Percentiles rank a stretch among this genome's conserved stretches.
Conservation (phyloP, 2,113 vertebrate genomes). For the Eonycteris spelaea region DNA sequence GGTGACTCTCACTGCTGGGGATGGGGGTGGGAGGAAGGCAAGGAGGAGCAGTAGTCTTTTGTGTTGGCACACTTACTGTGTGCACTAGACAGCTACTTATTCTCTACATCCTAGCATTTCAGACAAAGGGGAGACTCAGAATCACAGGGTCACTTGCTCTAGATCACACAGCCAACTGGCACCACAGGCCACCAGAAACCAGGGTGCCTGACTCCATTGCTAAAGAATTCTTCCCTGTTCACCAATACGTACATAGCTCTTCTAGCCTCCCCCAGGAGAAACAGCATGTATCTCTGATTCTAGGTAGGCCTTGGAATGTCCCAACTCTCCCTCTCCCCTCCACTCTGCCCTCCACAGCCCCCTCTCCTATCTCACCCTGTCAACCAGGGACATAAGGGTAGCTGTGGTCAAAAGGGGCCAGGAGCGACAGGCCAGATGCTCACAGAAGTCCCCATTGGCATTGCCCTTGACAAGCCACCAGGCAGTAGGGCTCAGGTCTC, state of each 20-base stretch:
- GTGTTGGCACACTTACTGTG: not conserved
- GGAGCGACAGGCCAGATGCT: too few species aligned
- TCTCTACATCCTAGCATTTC: not conserved
- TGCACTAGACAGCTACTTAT: not conserved
- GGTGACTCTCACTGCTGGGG: not conserved
- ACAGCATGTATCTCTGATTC: not conserved
- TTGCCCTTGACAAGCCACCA: not conserved
- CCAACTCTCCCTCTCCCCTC: not conserved
- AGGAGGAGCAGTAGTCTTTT: not conserved
- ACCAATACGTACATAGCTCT: not conserved
- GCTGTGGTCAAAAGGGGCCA: not conserved
- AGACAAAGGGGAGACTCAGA: not conserved
- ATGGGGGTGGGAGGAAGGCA: too few species aligned
- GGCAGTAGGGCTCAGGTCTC: not conserved
- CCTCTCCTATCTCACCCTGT: not conserved
- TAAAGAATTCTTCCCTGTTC: not conserved
- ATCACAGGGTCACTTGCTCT: not conserved
- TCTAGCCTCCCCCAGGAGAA: not conserved
- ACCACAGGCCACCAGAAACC: not conserved
- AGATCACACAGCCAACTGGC: not conserved
- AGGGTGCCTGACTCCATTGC: not conserved
- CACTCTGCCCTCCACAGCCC: too few species aligned
- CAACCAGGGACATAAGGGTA: not conserved
- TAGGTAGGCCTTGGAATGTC: not conserved
- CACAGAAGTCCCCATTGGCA: not conserved